Evolutionary conservation across 2,113 vertebrate genomes (phyloP).

Genomic region (Chitala chitala): DNA sequence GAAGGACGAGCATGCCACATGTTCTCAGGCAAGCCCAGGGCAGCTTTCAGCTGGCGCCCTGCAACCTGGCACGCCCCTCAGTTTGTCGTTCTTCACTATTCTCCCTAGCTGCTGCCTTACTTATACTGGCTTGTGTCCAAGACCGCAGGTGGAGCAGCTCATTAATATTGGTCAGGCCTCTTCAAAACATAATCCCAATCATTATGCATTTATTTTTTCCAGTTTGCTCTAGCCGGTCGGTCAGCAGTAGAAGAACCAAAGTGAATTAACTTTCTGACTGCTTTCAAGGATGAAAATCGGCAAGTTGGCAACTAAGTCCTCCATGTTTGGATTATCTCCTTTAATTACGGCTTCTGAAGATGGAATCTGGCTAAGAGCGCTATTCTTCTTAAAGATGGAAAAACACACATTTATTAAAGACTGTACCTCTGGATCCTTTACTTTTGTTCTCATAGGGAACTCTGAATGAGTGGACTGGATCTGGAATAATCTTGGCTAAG

Average conservation of each 20-base stretch:
- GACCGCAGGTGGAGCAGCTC: background rate
- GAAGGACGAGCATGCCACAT: background rate
- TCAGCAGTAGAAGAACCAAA: background rate
- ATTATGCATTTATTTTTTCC: background rate
- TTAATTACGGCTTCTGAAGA: background rate
- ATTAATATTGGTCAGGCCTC: conserved; percentile 4
- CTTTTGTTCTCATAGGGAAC: background rate
- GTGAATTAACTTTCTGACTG: background rate
- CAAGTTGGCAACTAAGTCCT: background rate
- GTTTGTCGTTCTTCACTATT: background rate
- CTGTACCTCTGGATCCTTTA: background rate
- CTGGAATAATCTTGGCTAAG: background rate
- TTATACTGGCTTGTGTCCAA: background rate
- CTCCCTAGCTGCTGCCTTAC: background rate
- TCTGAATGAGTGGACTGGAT: background rate
- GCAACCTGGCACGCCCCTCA: background rate
- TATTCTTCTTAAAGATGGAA: background rate
- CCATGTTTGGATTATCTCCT: background rate
- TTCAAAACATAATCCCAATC: background rate
- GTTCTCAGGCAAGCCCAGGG: background rate
- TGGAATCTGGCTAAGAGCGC: background rate
- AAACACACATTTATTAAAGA: no score
- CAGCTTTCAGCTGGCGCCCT: background rate
- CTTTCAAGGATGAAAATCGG: background rate
- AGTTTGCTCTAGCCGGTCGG: background rate